These are phyloP conservation scores for Synanthedon myopaeformis DNA, from an alignment of 2,888 invertebrate species.

Conservation along the genomic window DNA sequence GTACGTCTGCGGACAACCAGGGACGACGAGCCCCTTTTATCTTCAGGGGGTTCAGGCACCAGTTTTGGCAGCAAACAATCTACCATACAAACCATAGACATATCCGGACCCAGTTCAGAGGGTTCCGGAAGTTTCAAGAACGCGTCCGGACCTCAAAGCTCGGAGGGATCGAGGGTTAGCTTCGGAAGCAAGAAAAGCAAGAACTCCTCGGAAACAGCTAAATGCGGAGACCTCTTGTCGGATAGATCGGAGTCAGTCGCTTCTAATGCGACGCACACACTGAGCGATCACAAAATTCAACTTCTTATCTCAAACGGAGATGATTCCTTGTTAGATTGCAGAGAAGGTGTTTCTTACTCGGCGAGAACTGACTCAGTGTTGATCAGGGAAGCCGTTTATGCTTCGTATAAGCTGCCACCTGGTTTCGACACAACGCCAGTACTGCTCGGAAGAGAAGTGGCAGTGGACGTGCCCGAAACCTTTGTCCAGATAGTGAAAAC, in stretches of 20 bases:
- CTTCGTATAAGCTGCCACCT: constrained; percentile 57
- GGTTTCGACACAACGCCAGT: constrained; percentile 64
- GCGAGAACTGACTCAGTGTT: constrained; percentile 64
- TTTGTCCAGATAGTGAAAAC: constrained; percentile 87
- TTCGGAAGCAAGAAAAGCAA: constrained; percentile 60
- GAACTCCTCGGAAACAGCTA: constrained; percentile 54
- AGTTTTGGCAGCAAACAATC: constrained; percentile 60
- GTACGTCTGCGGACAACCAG: constrained; percentile 61
- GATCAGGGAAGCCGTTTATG: constrained; percentile 59
- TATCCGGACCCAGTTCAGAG: constrained; percentile 50
- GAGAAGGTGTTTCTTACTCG: constrained; percentile 58
- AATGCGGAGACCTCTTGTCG: constrained; percentile 46
- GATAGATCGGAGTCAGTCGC: constrained; percentile 49
- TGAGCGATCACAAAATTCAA: constrained; percentile 59
- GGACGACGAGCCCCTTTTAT: constrained; percentile 64
- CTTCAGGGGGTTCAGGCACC: constrained; percentile 55
- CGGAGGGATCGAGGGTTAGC: constrained; percentile 49
- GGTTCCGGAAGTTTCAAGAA: constrained; percentile 55
- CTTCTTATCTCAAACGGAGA: constrained; percentile 58
- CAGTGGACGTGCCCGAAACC: constrained; percentile 90
- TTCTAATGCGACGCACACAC: constrained; percentile 36
- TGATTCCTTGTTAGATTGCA: constrained; percentile 56
- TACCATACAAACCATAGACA: constrained; percentile 42
- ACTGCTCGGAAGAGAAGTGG: constrained; percentile 72
- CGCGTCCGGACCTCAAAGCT: constrained; percentile 55